phyloP scores from a whole-genome alignment of 2,113 vertebrate genomes.

The Leucoraja erinaceus region DNA sequence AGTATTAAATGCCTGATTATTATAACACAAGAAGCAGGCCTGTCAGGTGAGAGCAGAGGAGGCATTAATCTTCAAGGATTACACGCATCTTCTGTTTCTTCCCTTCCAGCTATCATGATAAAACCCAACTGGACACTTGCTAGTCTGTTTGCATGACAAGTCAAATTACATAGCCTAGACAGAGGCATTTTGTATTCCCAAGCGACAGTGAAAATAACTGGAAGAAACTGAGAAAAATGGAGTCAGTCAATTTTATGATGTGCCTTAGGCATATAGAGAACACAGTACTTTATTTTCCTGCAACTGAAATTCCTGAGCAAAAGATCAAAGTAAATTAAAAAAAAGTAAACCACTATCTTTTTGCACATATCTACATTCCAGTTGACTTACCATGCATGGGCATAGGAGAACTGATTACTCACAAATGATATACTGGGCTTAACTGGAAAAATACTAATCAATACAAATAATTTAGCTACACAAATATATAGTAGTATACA shows the following conservation, averaged over 20 bases:
- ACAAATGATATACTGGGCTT: neutral
- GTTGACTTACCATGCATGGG: neutral
- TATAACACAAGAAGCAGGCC: constrained; percentile 29
- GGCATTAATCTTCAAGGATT: constrained; percentile 63
- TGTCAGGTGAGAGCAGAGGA: constrained; percentile 57
- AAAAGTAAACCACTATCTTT: neutral
- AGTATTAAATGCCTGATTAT: constrained; percentile 37
- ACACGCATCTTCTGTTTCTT: constrained; percentile 58
- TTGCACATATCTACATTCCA: neutral
- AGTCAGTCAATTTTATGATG: constrained; percentile 41
- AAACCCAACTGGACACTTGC: constrained; percentile 48
- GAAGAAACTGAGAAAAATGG: constrained; percentile 45
- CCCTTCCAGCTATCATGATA: constrained; percentile 54
- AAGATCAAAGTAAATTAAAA: neutral
- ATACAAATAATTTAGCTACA: neutral
- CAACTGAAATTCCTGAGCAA: neutral
- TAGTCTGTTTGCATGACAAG: constrained; percentile 57
- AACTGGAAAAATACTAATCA: neutral
- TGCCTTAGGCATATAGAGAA: constrained; percentile 44
- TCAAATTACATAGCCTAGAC: constrained; percentile 57
- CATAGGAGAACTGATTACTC: neutral
- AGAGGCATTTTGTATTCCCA: constrained; percentile 57
- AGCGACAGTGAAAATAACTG: constrained; percentile 46
- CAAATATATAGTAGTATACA: neutral
- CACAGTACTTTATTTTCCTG: constrained; percentile 38